Base-by-base conservation (phyloP, 37 sponge, comb jelly and placozoan species). In the Halisarca cf. caerulea region DNA sequence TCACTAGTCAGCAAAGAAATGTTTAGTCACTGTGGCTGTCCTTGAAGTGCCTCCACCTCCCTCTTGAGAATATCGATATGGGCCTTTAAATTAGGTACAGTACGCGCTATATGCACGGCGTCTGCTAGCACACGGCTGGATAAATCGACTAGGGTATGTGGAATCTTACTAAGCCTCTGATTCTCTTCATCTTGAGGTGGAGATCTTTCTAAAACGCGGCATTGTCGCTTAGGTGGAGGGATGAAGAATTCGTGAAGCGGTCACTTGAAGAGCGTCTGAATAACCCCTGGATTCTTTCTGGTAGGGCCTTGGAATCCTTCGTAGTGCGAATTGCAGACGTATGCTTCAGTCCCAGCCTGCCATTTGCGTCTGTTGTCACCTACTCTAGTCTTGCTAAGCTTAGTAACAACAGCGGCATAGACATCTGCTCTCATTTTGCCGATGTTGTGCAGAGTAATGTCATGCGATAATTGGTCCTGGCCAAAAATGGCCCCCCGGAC, bases 221-320 rank as follows among this genome's bases (percentile, higher is more conserved):
- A 2, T n/a, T 5, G 21, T 7, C 42, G 40, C 77, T 39, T 74
- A 44, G 77, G 8, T 41, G 3, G 43, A n/a, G 40, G 77, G 24
- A n/a, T 40, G 44, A 41, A 74, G 45, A 74, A 74, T n/a, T 74
- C 77, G 45, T 74, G 77, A 44, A 17, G 25, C n/a, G n/a, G n/a
- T 2, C 45, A 3, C 6, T 74, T 41, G 45, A 41, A 41, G 18
- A 74, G 24, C 25, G 77, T 74, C 11, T 42, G 44, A 3, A 74
- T 2, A 20, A 74, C 42, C 1, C 9, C 18, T 8, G 77, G 45
- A 43, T 43, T 4, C 24, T 1, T 25, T 5, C 45, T 1, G 18
- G 24, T 74, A 2, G 77, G 77, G 17, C 77, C 77, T 24, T 74
- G 36, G 24, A 74, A 74, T 39, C 25, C 77, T 5, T 44, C 77